Evolutionary conservation across 1,140 invertebrate genomes (phyloP).

Genomic region (Drosophila repletoides): DNA sequence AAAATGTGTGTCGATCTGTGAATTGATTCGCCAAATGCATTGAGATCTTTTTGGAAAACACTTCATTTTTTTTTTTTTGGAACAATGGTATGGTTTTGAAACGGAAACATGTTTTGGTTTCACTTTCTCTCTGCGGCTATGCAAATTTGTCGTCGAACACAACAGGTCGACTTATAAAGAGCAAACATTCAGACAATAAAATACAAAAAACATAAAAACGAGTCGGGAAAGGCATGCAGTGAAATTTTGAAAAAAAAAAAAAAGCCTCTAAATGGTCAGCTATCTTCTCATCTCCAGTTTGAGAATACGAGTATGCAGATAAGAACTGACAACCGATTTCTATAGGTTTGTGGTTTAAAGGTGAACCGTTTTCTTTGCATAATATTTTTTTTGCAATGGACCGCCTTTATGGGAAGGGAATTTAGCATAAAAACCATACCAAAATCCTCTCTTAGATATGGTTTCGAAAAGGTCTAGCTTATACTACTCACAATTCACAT

Average conservation of each 20-base stretch:
- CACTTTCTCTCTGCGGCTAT: slow-evolving; percentile 38
- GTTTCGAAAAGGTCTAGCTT: no score
- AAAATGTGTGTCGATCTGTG: not conserved
- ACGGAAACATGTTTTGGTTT: slow-evolving; percentile 30
- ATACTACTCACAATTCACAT: no score
- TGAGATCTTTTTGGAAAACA: slow-evolving; percentile 23
- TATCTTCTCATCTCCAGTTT: not conserved
- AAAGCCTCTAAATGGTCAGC: not conserved
- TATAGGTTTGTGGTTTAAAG: not conserved
- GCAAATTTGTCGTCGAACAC: slow-evolving; percentile 30
- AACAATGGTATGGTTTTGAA: slow-evolving; percentile 14
- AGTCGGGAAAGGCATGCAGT: slow-evolving; percentile 32
- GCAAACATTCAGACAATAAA: slow-evolving; percentile 14
- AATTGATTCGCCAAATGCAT: slow-evolving; percentile 4
- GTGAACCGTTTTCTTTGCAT: no score
- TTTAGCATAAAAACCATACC: no score
- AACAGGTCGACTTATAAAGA: slow-evolving; percentile 13
- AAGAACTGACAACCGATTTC: not conserved
- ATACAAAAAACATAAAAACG: not conserved
- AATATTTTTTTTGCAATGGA: no score
- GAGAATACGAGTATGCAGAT: not conserved
- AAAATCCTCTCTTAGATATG: no score
- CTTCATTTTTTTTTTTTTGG: not conserved
- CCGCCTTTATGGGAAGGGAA: no score
- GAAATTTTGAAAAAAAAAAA: slow-evolving; percentile 32